Percentiles rank a stretch among this genome's conserved stretches.
phyloP scores from a whole-genome alignment of 2,797 vertebrate genomes.

The Sandelia bainsii region DNA sequence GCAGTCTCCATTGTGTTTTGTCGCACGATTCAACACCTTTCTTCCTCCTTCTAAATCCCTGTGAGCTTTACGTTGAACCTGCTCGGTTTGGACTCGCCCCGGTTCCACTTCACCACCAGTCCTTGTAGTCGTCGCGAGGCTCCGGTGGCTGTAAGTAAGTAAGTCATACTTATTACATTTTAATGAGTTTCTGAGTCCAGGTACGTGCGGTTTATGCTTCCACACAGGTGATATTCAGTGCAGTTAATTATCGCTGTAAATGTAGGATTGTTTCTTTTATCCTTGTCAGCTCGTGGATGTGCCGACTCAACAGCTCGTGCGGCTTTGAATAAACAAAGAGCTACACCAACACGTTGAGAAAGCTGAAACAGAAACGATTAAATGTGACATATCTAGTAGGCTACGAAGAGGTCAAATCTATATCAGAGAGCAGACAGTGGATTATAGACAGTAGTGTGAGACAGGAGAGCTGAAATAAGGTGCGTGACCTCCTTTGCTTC shows the following conservation, averaged over 20 bases:
- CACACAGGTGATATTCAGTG: background rate
- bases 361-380: background rate
- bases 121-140: slow-evolving; percentile 12
- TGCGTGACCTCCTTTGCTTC: background rate
- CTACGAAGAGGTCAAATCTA: background rate
- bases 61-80: background rate
- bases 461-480: background rate
- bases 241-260: rapidly evolving
- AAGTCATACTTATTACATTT: slow-evolving; percentile 11
- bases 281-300: slow-evolving; percentile 32
- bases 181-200: background rate
- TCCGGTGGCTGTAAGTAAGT: slow-evolving; percentile 48
- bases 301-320: slow-evolving; percentile 7
- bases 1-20: background rate
- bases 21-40: background rate
- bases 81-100: background rate
- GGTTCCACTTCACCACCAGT: slow-evolving; percentile 5
- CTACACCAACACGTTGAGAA: background rate
- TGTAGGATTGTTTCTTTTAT: background rate
- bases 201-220: background rate
- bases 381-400: no score
- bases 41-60: background rate
- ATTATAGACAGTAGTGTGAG: background rate
- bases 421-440: background rate
- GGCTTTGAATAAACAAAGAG: slow-evolving; percentile 16